These are phyloP conservation scores for Erythrocebus patas DNA, from an alignment of 2,113 vertebrate genomes.

Conservation along the genomic window DNA sequence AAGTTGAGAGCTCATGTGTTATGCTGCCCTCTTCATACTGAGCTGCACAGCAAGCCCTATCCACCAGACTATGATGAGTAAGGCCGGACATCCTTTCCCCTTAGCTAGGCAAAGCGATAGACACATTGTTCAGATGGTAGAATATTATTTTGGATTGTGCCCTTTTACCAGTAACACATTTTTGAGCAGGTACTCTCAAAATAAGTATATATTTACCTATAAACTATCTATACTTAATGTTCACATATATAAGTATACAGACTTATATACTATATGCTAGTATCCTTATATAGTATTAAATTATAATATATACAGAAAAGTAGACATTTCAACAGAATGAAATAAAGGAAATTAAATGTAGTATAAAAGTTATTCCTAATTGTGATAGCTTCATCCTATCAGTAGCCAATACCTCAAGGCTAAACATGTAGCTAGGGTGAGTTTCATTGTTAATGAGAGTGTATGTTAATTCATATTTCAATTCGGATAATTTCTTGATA, in stretches of 20 bases:
- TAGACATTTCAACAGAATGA: neutral
- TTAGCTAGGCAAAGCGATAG: neutral
- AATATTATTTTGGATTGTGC: neutral
- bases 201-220: neutral
- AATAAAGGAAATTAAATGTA: neutral
- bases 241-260: neutral
- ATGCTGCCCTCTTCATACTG: neutral
- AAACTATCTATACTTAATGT: neutral
- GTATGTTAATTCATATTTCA: neutral
- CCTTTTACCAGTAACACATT: conserved; percentile 15
- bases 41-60: neutral
- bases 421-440: neutral
- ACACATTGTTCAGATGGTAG: neutral
- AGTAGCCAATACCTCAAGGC: neutral
- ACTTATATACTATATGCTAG: neutral
- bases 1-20: neutral
- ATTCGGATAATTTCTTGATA: neutral
- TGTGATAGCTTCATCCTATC: neutral
- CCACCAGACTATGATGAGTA: neutral
- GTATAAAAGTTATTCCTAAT: neutral
- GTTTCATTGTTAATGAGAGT: conserved; percentile 10
- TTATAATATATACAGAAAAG: neutral
- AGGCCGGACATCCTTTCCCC: neutral
- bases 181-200: neutral
- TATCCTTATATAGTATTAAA: neutral